Evolutionary conservation across 2,888 invertebrate species (phyloP).

Genomic region (Mellilla xanthometata): DNA sequence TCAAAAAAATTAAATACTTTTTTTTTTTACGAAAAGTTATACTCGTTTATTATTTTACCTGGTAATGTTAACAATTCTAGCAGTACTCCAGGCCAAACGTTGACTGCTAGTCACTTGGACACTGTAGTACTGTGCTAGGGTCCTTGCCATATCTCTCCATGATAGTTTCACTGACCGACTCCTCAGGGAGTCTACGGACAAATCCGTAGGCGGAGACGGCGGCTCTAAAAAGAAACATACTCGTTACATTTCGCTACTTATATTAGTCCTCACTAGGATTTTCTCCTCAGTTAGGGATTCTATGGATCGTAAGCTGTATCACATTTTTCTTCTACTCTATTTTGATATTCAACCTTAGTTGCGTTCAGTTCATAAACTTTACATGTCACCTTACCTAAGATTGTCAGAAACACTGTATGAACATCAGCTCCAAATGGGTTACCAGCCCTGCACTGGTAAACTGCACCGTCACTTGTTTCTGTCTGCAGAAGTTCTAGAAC

Average conservation of each 20-base stretch:
- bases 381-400: slow-evolving; percentile 66
- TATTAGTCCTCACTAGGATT: no score
- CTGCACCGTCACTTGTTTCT: slow-evolving; percentile 68
- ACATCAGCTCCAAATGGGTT: slow-evolving; percentile 75
- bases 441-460: slow-evolving; percentile 75
- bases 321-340: no score
- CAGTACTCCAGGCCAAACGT: slow-evolving; percentile 65
- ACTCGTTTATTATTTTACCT: no score
- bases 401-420: slow-evolving; percentile 64
- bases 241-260: no score
- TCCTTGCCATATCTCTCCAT: slow-evolving; percentile 66
- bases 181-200: slow-evolving; percentile 70
- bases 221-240: slow-evolving; percentile 55
- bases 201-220: slow-evolving; percentile 67
- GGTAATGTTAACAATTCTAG: slow-evolving; percentile 66
- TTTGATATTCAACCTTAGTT: no score
- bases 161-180: slow-evolving; percentile 71
- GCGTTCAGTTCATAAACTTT: no score
- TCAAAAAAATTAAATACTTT: no score
- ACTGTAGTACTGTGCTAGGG: slow-evolving; percentile 70
- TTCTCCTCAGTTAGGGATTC: no score
- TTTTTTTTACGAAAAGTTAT: no score
- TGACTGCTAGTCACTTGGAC: slow-evolving; percentile 66
- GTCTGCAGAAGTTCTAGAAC: slow-evolving; percentile 67
- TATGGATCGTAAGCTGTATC: no score